phyloP scores from a whole-genome alignment of 2,888 invertebrate species.

The Suillia variegata region DNA sequence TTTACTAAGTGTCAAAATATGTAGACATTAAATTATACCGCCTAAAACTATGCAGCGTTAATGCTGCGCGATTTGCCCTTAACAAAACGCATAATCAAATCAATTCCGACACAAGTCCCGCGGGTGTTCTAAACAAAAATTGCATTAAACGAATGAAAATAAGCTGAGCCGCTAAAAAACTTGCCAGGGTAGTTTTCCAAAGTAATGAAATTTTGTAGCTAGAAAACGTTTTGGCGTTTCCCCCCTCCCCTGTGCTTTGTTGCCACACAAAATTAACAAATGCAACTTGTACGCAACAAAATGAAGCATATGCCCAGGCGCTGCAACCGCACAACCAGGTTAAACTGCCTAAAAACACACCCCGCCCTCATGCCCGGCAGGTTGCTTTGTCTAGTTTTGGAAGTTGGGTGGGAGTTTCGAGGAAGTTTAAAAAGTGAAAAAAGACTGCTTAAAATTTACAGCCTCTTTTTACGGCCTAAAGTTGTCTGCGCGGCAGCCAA shows the following conservation, averaged over 20 bases:
- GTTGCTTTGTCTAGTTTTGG: no score
- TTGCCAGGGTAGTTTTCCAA: not conserved
- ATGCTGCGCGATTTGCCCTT: not conserved
- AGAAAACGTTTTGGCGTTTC: no score
- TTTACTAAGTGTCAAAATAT: no score
- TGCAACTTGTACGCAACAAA: not conserved
- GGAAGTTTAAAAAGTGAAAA: not conserved
- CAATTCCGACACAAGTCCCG: conserved; percentile 1
- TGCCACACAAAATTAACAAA: not conserved
- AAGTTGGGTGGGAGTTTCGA: not conserved
- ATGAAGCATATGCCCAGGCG: not conserved
- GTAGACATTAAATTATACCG: no score
- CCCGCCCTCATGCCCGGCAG: no score
- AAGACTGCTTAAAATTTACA: not conserved
- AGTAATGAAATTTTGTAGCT: conserved; percentile 14
- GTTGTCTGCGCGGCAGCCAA: not conserved
- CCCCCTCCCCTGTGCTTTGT: no score
- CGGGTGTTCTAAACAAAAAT: not conserved
- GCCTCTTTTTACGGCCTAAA: conserved; percentile 5
- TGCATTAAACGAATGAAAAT: not conserved
- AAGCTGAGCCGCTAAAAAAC: not conserved
- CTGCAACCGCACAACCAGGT: not conserved
- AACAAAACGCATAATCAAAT: conserved; percentile 1
- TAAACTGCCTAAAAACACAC: no score
- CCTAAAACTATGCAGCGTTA: not conserved